Percentiles rank a stretch among this genome's conserved stretches.
Evolutionary conservation across 2,797 vertebrate genomes (phyloP).

Genomic region (Molossus molossus): DNA sequence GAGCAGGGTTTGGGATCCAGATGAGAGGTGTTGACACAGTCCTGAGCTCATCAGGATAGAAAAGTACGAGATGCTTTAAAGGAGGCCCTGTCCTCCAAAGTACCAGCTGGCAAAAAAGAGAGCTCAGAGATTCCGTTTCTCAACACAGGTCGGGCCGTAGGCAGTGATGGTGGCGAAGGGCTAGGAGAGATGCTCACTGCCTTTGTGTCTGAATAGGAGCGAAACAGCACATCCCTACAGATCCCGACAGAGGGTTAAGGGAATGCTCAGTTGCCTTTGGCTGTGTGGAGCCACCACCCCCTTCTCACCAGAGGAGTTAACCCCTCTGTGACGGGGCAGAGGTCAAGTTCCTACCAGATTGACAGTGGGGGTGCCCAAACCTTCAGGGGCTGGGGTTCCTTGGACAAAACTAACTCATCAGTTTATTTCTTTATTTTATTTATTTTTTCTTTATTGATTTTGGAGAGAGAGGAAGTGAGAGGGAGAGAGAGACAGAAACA

Average conservation of each 20-base stretch:
- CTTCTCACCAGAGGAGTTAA: not conserved
- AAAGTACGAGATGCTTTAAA: not conserved
- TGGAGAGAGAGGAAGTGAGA: too few relatives aligned
- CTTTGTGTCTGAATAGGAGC: not conserved
- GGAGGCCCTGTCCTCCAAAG: not conserved
- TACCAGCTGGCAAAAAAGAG: not conserved
- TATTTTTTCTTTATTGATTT: too few relatives aligned
- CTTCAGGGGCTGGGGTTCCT: not conserved
- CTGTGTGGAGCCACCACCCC: not conserved
- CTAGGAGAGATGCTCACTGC: not conserved
- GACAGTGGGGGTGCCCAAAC: not conserved
- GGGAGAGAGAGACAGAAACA: too few relatives aligned
- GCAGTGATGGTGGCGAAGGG: not conserved
- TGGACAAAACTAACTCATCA: not conserved
- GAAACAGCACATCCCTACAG: not conserved
- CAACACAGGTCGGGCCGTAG: not conserved
- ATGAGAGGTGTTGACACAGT: not conserved
- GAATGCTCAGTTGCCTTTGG: not conserved
- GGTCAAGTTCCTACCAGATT: not conserved
- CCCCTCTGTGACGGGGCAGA: not conserved
- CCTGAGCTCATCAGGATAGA: not conserved
- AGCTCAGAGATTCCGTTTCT: slow-evolving; percentile 8
- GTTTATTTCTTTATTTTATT: not conserved
- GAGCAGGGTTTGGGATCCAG: not conserved
- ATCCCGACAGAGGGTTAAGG: not conserved